phyloP scores from a whole-genome alignment of 2,888 invertebrate genomes.

The Aphidoletes aphidimyza region DNA sequence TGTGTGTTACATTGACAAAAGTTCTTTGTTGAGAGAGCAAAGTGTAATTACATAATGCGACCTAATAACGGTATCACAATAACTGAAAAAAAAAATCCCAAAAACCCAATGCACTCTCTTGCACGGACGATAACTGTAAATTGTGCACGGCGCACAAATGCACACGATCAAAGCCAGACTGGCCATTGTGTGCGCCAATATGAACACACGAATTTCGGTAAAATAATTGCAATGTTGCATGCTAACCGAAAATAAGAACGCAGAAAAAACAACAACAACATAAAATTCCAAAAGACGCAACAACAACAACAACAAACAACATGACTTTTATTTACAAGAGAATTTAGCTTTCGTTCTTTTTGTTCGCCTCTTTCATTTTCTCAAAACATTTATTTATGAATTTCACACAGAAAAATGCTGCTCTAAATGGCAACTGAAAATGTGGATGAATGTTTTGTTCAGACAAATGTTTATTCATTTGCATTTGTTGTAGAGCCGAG shows the following conservation, averaged over 20 bases:
- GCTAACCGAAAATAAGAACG: neutral
- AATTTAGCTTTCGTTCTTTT: neutral
- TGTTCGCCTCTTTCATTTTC: neutral
- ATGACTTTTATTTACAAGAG: neutral
- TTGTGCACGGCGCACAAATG: neutral
- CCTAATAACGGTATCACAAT: constrained; percentile 25
- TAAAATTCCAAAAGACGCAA: neutral
- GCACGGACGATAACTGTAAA: constrained; percentile 36
- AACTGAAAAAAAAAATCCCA: constrained; percentile 38
- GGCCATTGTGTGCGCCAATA: neutral
- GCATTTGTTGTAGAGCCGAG: no score
- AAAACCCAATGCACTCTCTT: neutral
- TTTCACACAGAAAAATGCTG: no score
- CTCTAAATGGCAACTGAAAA: no score
- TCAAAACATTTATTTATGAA: no score
- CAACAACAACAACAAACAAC: neutral
- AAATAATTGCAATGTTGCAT: constrained; percentile 35
- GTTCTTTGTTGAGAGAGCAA: neutral
- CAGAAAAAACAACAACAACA: neutral
- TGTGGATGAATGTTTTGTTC: no score
- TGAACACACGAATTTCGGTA: neutral
- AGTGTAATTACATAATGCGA: neutral
- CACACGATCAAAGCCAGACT: neutral
- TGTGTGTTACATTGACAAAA: no score
- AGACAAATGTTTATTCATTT: no score